phyloP scores from a whole-genome alignment of 1,140 invertebrate genomes.

The Neoseiulus cucumeris region DNA sequence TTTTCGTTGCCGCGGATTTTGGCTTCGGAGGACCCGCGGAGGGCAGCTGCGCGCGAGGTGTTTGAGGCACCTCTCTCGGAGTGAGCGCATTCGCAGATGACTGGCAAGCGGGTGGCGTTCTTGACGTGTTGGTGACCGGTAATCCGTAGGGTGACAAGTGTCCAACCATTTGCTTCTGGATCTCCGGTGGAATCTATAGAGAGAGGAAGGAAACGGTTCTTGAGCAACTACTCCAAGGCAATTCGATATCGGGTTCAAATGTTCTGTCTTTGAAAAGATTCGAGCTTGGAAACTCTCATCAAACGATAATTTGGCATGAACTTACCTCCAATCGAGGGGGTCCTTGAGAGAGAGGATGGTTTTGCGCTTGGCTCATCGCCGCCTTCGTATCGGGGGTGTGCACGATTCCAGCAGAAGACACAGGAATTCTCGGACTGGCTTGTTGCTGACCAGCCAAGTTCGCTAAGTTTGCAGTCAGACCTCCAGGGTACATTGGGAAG shows the following conservation, averaged over 20 bases:
- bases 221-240: no score
- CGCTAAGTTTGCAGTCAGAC: no score
- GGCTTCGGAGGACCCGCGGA: not conserved
- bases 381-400: constrained; percentile 6
- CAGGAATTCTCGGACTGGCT: constrained; percentile 13
- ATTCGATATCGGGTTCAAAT: no score
- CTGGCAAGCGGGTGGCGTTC: no score
- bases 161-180: constrained; percentile 7
- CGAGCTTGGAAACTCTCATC: no score
- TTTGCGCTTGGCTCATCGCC: not conserved
- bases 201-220: no score
- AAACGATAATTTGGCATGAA: no score
- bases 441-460: not conserved
- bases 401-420: constrained; percentile 14
- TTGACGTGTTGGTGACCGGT: not conserved
- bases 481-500: no score
- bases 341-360: not conserved
- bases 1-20: not conserved
- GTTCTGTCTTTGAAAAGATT: no score
- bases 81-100: no score
- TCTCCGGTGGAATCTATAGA: not conserved
- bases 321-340: not conserved
- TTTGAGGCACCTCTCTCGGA: not conserved
- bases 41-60: not conserved
- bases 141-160: not conserved